Evolutionary conservation across 35 echinoderm and acorn worm genomes (phyloP), one percentile per base, ranked within the genome.

Genomic region (Lytechinus pictus): DNA sequence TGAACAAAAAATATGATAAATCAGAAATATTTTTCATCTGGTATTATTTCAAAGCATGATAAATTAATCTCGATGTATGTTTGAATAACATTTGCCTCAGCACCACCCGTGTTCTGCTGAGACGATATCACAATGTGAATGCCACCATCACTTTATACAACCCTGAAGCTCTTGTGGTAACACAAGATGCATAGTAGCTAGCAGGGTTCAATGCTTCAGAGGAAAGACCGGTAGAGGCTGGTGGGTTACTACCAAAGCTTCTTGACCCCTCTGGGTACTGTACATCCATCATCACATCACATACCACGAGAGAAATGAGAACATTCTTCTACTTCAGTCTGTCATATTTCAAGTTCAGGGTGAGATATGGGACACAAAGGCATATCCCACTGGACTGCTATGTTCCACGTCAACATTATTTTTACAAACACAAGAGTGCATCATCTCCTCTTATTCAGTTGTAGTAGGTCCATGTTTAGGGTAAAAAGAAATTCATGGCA

Each of bases 171-270:
- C 66, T 79, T 6, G 14, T n/a, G 2, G 66, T 79, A 79, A 79
- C 66, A 24, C 16, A 79, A 79, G 66, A 79, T 7, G 66, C n/a
- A 3, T 79, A 79, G 66, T 79, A 24, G 66, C 66, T 79, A 79
- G 66, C 21, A 79, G 66, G 66, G 66, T 79, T 24, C 19, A 7
- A 24, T 79, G 66, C 66, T 8, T 10, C 6, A 24, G 66, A 24
- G 66, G 66, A 24, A 79, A 79, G 66, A 79, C 66, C n/a, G 66
- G 66, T 79, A 79, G 66, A 79, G 66, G n/a, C 66, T 79, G 66
- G 66, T 79, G 66, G 6, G 56, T 13, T 58, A 58, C 56, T 13
- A 10, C 56, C 56, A 79, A 24, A 79, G 66, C 66, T 79, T 24
- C 66, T 58, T 79, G 19, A 79, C 66, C 66, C 66, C 66, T 79